phyloP scores from a whole-genome alignment of 1,140 invertebrate species.

The Halyomorpha halys region DNA sequence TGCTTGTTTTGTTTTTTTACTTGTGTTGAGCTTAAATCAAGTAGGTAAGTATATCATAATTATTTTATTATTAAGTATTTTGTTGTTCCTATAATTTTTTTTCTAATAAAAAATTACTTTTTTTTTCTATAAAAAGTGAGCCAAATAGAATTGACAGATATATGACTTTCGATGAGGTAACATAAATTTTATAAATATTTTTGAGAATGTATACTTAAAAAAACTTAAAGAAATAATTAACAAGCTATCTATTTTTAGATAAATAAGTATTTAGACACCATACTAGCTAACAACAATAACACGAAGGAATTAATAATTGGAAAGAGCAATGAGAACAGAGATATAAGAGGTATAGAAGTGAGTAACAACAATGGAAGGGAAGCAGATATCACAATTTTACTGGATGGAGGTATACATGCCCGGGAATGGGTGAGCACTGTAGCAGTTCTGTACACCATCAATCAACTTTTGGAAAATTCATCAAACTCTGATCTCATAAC shows the following conservation, averaged over 20 bases:
- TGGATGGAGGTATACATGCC: conserved; percentile 75
- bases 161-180: conserved; percentile 1
- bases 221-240: no score
- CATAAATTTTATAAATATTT: no score
- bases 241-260: neutral
- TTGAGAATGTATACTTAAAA: no score
- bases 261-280: neutral
- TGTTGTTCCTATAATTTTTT: neutral
- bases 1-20: neutral
- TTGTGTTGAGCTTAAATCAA: neutral
- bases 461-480: conserved; percentile 62
- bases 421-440: conserved; percentile 87
- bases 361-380: neutral
- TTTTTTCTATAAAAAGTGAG: neutral
- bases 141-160: neutral
- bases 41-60: neutral
- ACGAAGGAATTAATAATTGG: neutral
- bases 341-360: neutral
- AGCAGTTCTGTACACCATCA: conserved; percentile 71
- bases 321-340: neutral
- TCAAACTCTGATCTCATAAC: conserved; percentile 51
- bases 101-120: neutral
- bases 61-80: neutral
- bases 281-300: neutral
- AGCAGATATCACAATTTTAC: conserved; percentile 44